Conservation (phyloP, 2,113 vertebrate genomes). For the Microcebus griseorufus region DNA sequence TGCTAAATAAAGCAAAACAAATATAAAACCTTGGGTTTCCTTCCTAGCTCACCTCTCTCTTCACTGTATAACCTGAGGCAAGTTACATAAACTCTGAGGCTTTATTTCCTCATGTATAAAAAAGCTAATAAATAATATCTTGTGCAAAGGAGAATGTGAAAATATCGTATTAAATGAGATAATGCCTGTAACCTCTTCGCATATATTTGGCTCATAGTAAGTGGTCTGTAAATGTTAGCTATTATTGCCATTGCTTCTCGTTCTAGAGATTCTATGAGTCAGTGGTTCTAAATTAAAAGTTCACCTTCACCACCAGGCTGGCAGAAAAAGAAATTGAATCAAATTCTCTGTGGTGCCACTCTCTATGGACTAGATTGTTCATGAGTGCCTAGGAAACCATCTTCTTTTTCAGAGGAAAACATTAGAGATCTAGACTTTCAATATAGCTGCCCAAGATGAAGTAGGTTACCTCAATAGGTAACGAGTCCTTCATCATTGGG, state of each 20-base stretch:
- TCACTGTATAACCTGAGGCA: background rate
- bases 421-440: background rate
- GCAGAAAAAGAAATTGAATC: background rate
- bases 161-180: background rate
- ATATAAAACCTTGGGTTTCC: background rate
- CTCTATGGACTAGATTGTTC: background rate
- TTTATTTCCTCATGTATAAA: background rate
- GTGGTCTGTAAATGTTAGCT: background rate
- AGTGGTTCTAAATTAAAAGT: background rate
- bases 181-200: background rate
- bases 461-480: background rate
- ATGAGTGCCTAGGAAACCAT: background rate
- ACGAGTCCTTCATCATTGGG: background rate
- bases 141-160: background rate
- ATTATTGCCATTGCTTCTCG: background rate
- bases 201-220: background rate
- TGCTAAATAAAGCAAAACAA: background rate
- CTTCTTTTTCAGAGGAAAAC: background rate
- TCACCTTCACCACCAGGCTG: background rate
- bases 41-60: background rate
- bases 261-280: background rate
- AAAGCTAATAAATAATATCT: constrained; percentile 26
- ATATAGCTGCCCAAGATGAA: background rate
- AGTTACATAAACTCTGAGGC: background rate
- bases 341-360: background rate